Evolutionary conservation across 1,140 invertebrate species (phyloP), one percentile per base, ranked within the genome.

Genomic region (Batillaria attramentaria): DNA sequence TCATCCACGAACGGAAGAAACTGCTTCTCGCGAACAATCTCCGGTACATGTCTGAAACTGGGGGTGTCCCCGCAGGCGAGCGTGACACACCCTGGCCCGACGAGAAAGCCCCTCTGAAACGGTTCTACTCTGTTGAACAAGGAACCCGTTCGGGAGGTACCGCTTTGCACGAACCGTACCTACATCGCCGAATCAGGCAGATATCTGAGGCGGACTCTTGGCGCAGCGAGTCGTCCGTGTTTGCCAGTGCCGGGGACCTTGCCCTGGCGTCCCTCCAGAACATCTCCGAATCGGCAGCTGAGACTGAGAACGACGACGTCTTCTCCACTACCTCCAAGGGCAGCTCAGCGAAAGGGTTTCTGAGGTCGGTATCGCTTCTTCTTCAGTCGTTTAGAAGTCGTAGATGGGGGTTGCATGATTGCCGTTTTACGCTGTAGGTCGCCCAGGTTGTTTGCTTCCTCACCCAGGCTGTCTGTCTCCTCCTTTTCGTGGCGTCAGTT

Each of bases 171-270:
- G 54, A 78, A 16, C 18, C 74, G 2, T 28, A 54, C 8, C 69
- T 68, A 0, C 70, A 74, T 39, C 76, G 72, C 13, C 70, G 73
- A 2, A 46, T 77, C 43, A 35, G 68, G 33, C 74, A 77, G 42
- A 42, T 80, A 18, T 77, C 68, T 24, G 65, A 77, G 31, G 57
- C 54, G 10, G 75, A 77, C 18, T 80, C 70, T 3, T 39, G 66
- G 50, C 20, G 62, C 43, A 75, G 68, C 33, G 69, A 78, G 39
- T 66, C 62, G 13, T 77, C 77, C 13, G 31, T 76, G 28, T 78
- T 72, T 31, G 78, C 77, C 78, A 83, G 82, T 42, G 46, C 68
- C 16, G 78, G 75, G 28, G 79, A 83, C 42, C n/a, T 81, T 13
- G 60, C 75, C 35, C 70, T 81, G 18, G 75, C 73, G 2, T 83